Evolutionary conservation across 2,888 invertebrate genomes (phyloP).

Genomic region (Cantharis rufa): DNA sequence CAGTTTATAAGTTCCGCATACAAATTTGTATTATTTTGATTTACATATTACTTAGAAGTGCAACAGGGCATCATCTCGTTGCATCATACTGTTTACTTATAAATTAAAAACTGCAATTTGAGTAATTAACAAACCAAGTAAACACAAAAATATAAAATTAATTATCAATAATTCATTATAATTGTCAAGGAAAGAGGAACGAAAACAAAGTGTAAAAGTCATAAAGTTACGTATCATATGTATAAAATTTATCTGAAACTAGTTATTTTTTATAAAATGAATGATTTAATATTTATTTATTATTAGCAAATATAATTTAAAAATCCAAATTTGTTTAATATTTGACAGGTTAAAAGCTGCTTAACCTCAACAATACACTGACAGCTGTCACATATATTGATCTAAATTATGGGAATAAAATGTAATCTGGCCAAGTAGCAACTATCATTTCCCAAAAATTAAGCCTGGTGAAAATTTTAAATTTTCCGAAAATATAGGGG

Average conservation of each 20-base stretch:
- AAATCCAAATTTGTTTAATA: not conserved
- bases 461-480: not conserved
- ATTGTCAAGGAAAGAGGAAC: not conserved
- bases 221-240: not conserved
- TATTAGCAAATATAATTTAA: not conserved
- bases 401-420: constrained; percentile 1
- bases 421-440: not conserved
- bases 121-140: not conserved
- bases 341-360: constrained; percentile 1
- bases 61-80: not conserved
- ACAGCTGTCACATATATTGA: constrained; percentile 30
- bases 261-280: not conserved
- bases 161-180: not conserved
- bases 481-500: constrained; percentile 45
- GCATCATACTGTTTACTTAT: not conserved
- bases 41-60: not conserved
- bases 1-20: not conserved
- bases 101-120: not conserved
- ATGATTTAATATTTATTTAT: not conserved
- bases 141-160: not conserved
- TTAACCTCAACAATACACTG: constrained; percentile 25
- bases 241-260: not conserved
- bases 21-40: not conserved
- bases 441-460: not conserved
- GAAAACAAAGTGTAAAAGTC: not conserved